Conservation (phyloP, 2,888 invertebrate genomes). For the Polyommatus icarus region DNA sequence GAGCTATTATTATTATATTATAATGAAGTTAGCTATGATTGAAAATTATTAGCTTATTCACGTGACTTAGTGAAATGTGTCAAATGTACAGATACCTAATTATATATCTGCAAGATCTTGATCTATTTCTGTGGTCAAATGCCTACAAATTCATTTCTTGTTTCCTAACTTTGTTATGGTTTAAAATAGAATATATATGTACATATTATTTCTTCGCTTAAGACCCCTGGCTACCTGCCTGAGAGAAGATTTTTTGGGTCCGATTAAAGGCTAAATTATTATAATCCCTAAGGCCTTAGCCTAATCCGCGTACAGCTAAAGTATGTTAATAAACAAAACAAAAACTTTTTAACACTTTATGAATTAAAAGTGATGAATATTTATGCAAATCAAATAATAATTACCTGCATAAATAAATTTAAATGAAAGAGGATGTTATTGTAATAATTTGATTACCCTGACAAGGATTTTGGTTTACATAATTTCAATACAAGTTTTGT, state of each 20-base stretch:
- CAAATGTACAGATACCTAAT: background rate
- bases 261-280: background rate
- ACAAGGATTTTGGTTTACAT: constrained; percentile 7
- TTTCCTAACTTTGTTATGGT: no score
- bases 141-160: background rate
- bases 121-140: background rate
- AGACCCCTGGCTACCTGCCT: background rate
- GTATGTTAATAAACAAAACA: background rate
- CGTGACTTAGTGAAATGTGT: background rate
- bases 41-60: background rate
- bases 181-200: background rate
- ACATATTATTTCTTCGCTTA: background rate
- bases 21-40: background rate
- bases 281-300: background rate
- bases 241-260: background rate
- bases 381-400: background rate
- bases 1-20: no score
- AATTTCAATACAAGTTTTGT: background rate
- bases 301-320: background rate
- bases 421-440: background rate
- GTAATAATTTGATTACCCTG: constrained; percentile 12
- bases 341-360: background rate
- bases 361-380: constrained; percentile 12
- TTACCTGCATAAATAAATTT: background rate
- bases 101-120: no score